Base-by-base conservation (phyloP, 2,797 vertebrate genomes). In the Intellagama lesueurii region DNA sequence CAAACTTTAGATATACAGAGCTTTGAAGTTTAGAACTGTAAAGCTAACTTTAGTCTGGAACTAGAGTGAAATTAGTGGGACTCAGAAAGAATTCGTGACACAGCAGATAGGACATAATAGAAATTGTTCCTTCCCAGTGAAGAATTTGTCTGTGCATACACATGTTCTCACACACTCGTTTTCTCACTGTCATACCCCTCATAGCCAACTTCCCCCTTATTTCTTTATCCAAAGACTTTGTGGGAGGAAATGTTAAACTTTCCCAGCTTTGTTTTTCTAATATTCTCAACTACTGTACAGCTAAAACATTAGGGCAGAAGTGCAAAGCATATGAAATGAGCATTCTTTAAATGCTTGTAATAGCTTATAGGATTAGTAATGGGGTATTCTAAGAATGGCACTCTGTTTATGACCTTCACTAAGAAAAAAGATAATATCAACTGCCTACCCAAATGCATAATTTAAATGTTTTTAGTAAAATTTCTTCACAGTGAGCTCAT, bases 281-380 rank as follows among this genome's bases (percentile, higher is more conserved):
- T 91, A 96, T 94, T 96, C 92, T 94, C 86, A 93, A 93, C 91
- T 94, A 94, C 90, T 96, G 96, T 91, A 96, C 95, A 94, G 95
- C 92, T 95, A 95, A 95, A 95, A 94, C 93, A 89, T 92, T 92
- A 89, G 89, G 91, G 92, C 88, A 95, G 84, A 91, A 93, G 92
- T 92, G 92, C 81, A 92, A 93, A 95, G 88, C 91, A 92, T 97
- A 94, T 94, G 93, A 95, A 96, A 94, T 89, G 94, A 94, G 86
- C 96, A 98, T 98, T 97, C 97, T 96, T 98, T 84, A 97, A 96
- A 98, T 97, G 90, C 90, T 96, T 97, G 91, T 94, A 90, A 97
- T 98, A 91, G 91, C 95, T 97, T 91, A 92, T 92, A 86, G 93
- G 95, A 95, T 97, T 95, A 96, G 95, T 96, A 96, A 96, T 97